Evolutionary conservation across 2,113 vertebrate genomes (phyloP).

Genomic region (Aegithalos caudatus): DNA sequence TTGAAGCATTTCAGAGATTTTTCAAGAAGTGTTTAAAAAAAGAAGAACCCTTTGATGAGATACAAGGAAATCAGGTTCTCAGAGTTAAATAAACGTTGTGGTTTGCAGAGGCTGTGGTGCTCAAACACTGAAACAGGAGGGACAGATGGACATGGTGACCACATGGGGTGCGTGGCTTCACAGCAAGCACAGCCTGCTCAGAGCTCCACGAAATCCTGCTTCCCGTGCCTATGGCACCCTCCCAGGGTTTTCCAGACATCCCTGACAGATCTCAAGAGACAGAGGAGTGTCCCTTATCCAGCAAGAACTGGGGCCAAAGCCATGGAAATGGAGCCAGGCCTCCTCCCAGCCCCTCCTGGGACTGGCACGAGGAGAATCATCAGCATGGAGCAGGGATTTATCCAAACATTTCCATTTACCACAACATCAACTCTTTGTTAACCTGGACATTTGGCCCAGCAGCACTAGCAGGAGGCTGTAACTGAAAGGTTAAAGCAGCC

Average conservation of each 20-base stretch:
- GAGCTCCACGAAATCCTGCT: background rate
- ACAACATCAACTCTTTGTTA: background rate
- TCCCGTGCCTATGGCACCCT: background rate
- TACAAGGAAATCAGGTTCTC: background rate
- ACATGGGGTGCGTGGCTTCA: background rate
- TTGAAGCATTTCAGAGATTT: slow-evolving; percentile 36
- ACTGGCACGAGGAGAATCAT: accelerated
- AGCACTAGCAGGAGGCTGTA: background rate
- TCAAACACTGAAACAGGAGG: background rate
- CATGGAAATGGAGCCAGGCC: background rate
- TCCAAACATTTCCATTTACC: background rate
- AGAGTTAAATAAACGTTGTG: background rate
- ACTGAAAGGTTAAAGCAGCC: background rate
- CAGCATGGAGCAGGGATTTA: background rate
- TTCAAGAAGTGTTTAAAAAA: slow-evolving; percentile 38
- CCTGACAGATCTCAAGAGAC: background rate
- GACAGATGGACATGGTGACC: background rate
- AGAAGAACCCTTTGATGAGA: background rate
- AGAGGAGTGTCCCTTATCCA: background rate
- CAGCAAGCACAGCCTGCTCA: background rate
- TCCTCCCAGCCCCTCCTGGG: background rate
- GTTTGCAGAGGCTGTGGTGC: background rate
- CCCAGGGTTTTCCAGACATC: background rate
- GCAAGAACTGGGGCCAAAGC: background rate
- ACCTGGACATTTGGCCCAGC: background rate